Evolutionary conservation across 2,888 invertebrate species (phyloP), one percentile per base, ranked within the genome.

Genomic region (Aleiodes leptofemur): DNA sequence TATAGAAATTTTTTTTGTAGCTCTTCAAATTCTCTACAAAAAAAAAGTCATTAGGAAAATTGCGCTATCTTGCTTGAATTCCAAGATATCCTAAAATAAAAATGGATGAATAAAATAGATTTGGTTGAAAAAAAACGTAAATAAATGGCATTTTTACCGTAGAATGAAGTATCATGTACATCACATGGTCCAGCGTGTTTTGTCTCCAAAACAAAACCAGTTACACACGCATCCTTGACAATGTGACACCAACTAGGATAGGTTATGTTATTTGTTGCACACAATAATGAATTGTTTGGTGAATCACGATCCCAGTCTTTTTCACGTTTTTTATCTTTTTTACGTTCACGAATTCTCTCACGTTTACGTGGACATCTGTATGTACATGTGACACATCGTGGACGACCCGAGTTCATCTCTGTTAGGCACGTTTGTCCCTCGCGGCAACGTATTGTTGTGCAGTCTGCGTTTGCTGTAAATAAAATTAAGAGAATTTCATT

Each of bases 221-320:
- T 93, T 80, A 91, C 91, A 86, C 96, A 96, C n/a, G 95, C 93
- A 84, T 94, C 94, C 87, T 93, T 92, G 85, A 94, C 92, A 93
- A 96, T 94, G 88, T 95, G 94, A 89, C 95, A 95, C 94, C 95
- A 95, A 75, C 94, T 94, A 79, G 91, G 91, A 87, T 96, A 95
- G 31, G 95, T 95, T 82, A 91, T 91, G 87, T 94, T 94, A 89
- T 96, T 95, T 81, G 92, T 91, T 76, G 94, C 95, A 87, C 95
- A 95, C 74, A 95, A 84, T 84, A 82, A 87, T 84, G 79, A 88
- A 85, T 85, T 89, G 69, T 84, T 82, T 57, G 84, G 81, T 72
- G 86, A 80, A 61, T 83, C 81, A 72, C 78, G 81, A 79, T 85
- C 85, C 31, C 83, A 82, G 61, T 73, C 79, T 56, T 77, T 75